phyloP scores from a whole-genome alignment of 2,797 vertebrate genomes.

The Sylvia borin region DNA sequence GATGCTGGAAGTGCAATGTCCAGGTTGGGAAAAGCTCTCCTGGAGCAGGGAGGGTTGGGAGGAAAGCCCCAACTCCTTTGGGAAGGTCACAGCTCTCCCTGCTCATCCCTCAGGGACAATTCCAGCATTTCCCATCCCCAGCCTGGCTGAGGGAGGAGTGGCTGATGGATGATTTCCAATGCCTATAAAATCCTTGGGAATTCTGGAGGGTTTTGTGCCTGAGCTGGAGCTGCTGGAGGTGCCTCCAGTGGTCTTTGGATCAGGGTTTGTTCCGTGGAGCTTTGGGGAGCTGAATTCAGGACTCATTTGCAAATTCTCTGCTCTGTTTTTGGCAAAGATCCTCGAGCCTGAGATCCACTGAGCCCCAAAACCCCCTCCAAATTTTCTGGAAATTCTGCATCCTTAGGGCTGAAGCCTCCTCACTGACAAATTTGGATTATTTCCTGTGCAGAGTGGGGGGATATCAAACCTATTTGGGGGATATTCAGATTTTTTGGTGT shows the following conservation, averaged over 20 bases:
- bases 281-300: conserved; percentile 20
- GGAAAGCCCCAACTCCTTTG: accelerated
- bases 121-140: accelerated
- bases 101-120: neutral
- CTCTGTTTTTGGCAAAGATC: neutral
- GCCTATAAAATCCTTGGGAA: neutral
- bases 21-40: neutral
- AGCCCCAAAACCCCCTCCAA: conserved; percentile 3
- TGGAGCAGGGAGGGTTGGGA: neutral
- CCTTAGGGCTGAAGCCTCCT: neutral
- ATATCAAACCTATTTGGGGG: neutral
- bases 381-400: neutral
- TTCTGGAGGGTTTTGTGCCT: neutral
- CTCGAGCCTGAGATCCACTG: neutral
- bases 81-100: neutral
- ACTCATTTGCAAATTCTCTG: conserved; percentile 29
- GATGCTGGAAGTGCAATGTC: neutral
- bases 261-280: neutral
- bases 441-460: neutral
- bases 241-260: conserved; percentile 6
- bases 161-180: neutral
- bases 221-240: neutral
- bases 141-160: neutral
- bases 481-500: neutral
- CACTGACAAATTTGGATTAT: neutral